Conservation (phyloP, 1,140 invertebrate species). For the Augochlora pura region DNA sequence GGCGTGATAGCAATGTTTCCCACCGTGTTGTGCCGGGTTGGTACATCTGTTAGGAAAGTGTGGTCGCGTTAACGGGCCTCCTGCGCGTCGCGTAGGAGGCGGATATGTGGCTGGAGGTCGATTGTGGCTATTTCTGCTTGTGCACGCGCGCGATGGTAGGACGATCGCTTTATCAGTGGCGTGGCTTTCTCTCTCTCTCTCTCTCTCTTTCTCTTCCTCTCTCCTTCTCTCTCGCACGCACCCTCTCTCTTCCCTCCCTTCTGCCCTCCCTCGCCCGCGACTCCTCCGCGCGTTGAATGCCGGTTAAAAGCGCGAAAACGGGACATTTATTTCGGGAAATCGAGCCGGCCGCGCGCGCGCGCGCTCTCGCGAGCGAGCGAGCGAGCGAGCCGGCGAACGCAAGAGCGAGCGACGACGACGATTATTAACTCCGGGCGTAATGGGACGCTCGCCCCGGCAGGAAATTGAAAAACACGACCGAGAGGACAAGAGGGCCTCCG, state of each 20-base stretch:
- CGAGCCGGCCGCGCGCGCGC: background rate
- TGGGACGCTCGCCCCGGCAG: conserved; percentile 5
- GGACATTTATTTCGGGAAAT: conserved; percentile 47
- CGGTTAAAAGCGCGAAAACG: conserved; percentile 30
- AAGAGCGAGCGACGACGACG: background rate
- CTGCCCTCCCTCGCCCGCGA: background rate
- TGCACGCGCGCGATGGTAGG: conserved; percentile 13
- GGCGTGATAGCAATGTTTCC: background rate
- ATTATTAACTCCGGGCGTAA: conserved; percentile 36
- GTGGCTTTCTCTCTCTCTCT: too few relatives aligned
- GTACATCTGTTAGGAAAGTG: background rate
- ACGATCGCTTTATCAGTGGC: conserved; percentile 41
- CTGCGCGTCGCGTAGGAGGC: background rate
- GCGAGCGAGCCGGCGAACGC: too few relatives aligned
- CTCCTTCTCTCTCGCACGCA: too few relatives aligned
- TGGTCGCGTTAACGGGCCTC: background rate
- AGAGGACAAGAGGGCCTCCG: background rate
- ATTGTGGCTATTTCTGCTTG: conserved; percentile 38
- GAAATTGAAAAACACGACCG: conserved; percentile 40
- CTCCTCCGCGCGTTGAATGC: background rate
- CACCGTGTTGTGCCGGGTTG: background rate
- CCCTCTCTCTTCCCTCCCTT: too few relatives aligned
- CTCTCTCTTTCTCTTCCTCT: too few relatives aligned
- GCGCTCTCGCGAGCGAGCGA: too few relatives aligned
- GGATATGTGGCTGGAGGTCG: background rate